Percentiles rank a stretch among this genome's conserved stretches.
Conservation (phyloP, 2,797 vertebrate species). For the Meda fulgida region DNA sequence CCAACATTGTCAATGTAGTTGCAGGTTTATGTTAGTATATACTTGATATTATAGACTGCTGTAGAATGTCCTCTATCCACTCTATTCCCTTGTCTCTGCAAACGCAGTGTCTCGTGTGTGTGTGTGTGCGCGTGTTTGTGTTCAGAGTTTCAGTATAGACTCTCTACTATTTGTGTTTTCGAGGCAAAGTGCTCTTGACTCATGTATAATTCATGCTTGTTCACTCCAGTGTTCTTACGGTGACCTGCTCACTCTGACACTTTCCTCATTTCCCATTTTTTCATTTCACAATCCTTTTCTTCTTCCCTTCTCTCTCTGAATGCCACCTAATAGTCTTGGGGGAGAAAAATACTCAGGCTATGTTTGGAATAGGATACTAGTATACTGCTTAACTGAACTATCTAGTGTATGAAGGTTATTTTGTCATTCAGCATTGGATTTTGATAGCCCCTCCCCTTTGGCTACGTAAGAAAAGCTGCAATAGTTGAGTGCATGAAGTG, state of each 20-base stretch:
- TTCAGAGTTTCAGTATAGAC: slow-evolving; percentile 14
- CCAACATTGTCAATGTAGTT: no score
- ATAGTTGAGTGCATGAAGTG: not conserved
- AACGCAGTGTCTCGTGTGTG: slow-evolving; percentile 1
- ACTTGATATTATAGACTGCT: not conserved
- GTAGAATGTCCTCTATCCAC: not conserved
- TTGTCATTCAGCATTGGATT: not conserved
- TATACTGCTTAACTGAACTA: not conserved
- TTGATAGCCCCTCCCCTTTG: not conserved
- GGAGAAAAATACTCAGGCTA: not conserved
- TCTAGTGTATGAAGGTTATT: not conserved
- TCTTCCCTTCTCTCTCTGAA: not conserved
- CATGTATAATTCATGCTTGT: slow-evolving; percentile 80
- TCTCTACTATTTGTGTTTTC: slow-evolving; percentile 72
- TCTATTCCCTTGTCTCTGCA: slow-evolving; percentile 13
- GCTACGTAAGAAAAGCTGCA: not conserved
- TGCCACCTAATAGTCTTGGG: not conserved
- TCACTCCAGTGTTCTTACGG: slow-evolving; percentile 74
- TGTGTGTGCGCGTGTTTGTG: slow-evolving; percentile 13
- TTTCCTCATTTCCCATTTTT: slow-evolving; percentile 46
- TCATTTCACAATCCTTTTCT: not conserved
- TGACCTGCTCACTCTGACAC: slow-evolving; percentile 49
- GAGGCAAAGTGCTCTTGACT: slow-evolving; percentile 77
- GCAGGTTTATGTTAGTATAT: not conserved
- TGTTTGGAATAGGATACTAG: not conserved